A percentile compares a stretch with the other conserved stretches of the same genome.
These are phyloP conservation scores for Coreius guichenoti DNA, from an alignment of 2,797 vertebrate species.

Conservation along the genomic window DNA sequence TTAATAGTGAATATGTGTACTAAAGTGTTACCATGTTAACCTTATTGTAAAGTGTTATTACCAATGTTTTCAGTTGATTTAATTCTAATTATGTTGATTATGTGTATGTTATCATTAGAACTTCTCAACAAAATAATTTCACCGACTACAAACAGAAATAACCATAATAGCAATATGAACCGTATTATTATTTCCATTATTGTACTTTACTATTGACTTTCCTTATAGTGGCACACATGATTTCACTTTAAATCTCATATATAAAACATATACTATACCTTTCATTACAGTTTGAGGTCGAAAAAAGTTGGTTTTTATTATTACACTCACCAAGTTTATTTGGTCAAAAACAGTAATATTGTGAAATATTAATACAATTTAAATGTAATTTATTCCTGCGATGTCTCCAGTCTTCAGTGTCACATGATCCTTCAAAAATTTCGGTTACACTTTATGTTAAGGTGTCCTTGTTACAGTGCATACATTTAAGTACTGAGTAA, in stretches of 20 bases:
- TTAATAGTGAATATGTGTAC: no score
- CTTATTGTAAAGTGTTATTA: no score
- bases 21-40: no score
- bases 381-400: not conserved
- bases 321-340: not conserved
- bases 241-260: slow-evolving; percentile 34
- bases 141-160: not conserved
- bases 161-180: not conserved
- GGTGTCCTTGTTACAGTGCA: no score
- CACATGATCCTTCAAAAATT: not conserved
- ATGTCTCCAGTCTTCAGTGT: not conserved
- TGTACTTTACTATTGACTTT: not conserved
- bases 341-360: not conserved
- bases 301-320: not conserved
- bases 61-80: not conserved
- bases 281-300: not conserved
- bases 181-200: not conserved
- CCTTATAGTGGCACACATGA: not conserved
- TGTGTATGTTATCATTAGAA: not conserved
- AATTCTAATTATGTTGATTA: not conserved
- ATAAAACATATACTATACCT: not conserved
- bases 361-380: not conserved
- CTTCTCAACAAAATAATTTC: not conserved
- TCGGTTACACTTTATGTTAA: no score
- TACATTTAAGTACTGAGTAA: no score